phyloP scores from a whole-genome alignment of 2,797 vertebrate genomes.

The Tokudaia tokunoshimensis region DNA sequence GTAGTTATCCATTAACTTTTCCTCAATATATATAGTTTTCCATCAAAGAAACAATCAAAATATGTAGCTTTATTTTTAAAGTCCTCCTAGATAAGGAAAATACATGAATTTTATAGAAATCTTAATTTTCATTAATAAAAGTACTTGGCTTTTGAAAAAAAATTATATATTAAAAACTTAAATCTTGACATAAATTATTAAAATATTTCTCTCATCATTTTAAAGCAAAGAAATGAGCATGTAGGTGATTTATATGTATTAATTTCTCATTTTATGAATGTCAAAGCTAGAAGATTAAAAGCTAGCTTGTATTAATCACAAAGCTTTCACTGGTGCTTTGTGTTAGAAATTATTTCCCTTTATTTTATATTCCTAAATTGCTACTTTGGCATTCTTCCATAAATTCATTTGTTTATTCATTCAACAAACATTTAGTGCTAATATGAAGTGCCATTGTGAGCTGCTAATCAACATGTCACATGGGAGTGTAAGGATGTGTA shows the following conservation, averaged over 20 bases:
- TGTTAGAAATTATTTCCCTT: conserved; percentile 24
- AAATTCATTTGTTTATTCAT: conserved; percentile 25
- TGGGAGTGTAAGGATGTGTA: neutral
- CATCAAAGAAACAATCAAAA: neutral
- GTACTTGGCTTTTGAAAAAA: neutral
- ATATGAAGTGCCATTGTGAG: neutral
- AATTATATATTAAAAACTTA: conserved; percentile 38
- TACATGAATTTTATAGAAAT: neutral
- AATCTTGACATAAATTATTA: neutral
- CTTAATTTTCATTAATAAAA: conserved; percentile 1
- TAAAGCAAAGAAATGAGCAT: conserved; percentile 10
- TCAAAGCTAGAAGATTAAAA: neutral
- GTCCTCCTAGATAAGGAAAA: neutral
- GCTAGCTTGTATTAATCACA: neutral
- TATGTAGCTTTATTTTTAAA: neutral
- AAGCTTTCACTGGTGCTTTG: neutral
- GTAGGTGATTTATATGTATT: neutral
- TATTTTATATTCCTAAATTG: conserved; percentile 18
- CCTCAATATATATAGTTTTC: neutral
- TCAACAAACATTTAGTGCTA: neutral
- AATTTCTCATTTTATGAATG: conserved; percentile 5
- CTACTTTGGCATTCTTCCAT: conserved; percentile 5
- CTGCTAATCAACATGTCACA: neutral
- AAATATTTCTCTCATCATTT: conserved; percentile 31
- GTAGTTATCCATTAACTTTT: neutral